Evolutionary conservation across 2,797 vertebrate species (phyloP), one percentile per base, ranked within the genome.

Genomic region (Neosilurus hyrtlii): DNA sequence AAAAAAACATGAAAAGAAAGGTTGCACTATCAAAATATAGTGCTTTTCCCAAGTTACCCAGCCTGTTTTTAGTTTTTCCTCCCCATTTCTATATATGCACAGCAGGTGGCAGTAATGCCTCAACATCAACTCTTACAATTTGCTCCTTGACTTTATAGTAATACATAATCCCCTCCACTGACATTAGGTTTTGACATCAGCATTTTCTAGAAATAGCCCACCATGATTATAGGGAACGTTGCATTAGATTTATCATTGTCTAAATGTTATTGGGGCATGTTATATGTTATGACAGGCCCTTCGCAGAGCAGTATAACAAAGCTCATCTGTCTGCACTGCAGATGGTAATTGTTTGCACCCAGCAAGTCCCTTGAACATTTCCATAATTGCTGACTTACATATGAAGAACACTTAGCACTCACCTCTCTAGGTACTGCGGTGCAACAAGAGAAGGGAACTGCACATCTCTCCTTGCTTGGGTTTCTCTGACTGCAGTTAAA

Each of bases 391-490:
- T 82, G 66, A 82, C 57, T 26, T 70, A 22, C 10, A 74, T 67
- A 61, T 11, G 15, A 74, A 10, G 16, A 62, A 26, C 49, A 37
- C 24, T 22, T 75, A 18, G 30, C 62, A 54, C 92, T 37, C 81
- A 95, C 94, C 93, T 95, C 93, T 89, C 90, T 93, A 0, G 91
- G 93, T 82, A 93, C 82, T 18, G 91, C 92, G 52, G 90, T 91
- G 86, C 94, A 95, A 91, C 94, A 95, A 89, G 94, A 95, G 82
- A 91, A 94, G 0, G 94, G 94, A 20, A 94, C 93, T 0, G 89
- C 90, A 22, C 94, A 95, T 79, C 92, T 90, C 88, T 95, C 94
- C 0, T 85, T 86, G 89, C 93, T 95, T 18, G 93, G 92, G 89
- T 94, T 95, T 22, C 88, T 90, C 12, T 79, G 62, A n/a, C 91